Percentiles rank a stretch among this genome's conserved stretches.
Conservation (phyloP, 2,113 vertebrate species). For the Bettongia penicillata region DNA sequence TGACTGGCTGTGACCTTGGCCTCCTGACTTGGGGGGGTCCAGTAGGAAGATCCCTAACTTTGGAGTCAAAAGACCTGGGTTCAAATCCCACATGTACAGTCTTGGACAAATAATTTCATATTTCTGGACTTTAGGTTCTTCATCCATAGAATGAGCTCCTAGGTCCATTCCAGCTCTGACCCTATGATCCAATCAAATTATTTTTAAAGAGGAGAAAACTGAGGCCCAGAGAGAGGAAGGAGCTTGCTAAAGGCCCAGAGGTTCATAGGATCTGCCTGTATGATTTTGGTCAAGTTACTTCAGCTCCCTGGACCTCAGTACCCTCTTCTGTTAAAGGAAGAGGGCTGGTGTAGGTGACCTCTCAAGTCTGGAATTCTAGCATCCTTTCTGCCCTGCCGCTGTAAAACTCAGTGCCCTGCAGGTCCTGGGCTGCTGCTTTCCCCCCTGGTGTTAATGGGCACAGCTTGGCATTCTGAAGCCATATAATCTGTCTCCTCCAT, state of each 20-base stretch:
- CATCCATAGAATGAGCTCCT: neutral
- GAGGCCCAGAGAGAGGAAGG: neutral
- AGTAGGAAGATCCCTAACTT: too few relatives aligned
- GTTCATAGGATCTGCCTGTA: neutral
- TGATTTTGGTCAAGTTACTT: neutral
- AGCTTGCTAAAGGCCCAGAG: neutral
- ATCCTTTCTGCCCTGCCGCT: constrained; percentile 34
- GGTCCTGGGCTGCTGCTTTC: constrained; percentile 60
- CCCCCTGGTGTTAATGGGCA: constrained; percentile 39
- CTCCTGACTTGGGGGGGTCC: too few relatives aligned
- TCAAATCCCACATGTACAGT: too few relatives aligned
- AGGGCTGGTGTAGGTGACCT: neutral
- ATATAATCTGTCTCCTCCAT: neutral
- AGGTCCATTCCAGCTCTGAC: neutral
- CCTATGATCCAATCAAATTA: neutral
- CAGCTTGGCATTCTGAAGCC: constrained; percentile 45
- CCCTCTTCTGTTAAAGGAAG: neutral
- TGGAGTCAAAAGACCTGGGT: too few relatives aligned
- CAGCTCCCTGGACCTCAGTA: neutral
- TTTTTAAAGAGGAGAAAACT: neutral
- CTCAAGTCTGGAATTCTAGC: constrained; percentile 40
- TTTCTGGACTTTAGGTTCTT: neutral
- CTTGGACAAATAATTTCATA: too few relatives aligned
- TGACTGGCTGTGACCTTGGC: too few relatives aligned
- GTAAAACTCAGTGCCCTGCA: constrained; percentile 33